Percentiles rank a stretch among this genome's conserved stretches.
Evolutionary conservation across 2,888 invertebrate genomes (phyloP).

Genomic region (Mesopsocus fuscifrons): DNA sequence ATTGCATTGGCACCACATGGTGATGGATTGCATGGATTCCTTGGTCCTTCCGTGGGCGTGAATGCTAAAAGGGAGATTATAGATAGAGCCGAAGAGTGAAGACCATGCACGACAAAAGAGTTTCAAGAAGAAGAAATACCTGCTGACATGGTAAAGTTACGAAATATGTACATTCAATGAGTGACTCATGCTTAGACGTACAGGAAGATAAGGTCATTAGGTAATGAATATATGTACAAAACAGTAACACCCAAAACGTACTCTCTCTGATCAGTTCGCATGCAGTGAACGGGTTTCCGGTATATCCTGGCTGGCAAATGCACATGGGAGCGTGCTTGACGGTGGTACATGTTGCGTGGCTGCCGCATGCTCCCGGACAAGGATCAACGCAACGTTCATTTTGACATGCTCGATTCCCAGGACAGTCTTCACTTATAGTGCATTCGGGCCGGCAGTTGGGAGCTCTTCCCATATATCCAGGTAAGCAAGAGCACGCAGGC

Average conservation of each 20-base stretch:
- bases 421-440: conserved; percentile 65
- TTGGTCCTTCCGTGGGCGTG: conserved; percentile 38
- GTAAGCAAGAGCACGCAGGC: conserved; percentile 60
- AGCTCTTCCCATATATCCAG: conserved; percentile 60
- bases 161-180: not conserved
- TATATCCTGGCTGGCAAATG: conserved; percentile 57
- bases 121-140: not conserved
- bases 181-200: not conserved
- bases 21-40: conserved; percentile 66
- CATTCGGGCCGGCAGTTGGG: conserved; percentile 78
- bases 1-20: conserved; percentile 74
- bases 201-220: too few species aligned
- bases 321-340: conserved; percentile 71
- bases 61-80: conserved; percentile 25
- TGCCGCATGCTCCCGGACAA: conserved; percentile 69
- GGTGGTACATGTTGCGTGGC: conserved; percentile 56
- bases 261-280: conserved; percentile 30
- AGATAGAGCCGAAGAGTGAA: not conserved
- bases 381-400: conserved; percentile 66
- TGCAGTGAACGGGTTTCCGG: conserved; percentile 70
- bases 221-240: not conserved
- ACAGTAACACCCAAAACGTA: conserved; percentile 18
- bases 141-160: not conserved
- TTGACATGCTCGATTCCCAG: conserved; percentile 63
- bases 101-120: conserved; percentile 5